These are phyloP conservation scores for Penaeus vannamei DNA, from an alignment of 1,140 invertebrate genomes.

Conservation along the genomic window DNA sequence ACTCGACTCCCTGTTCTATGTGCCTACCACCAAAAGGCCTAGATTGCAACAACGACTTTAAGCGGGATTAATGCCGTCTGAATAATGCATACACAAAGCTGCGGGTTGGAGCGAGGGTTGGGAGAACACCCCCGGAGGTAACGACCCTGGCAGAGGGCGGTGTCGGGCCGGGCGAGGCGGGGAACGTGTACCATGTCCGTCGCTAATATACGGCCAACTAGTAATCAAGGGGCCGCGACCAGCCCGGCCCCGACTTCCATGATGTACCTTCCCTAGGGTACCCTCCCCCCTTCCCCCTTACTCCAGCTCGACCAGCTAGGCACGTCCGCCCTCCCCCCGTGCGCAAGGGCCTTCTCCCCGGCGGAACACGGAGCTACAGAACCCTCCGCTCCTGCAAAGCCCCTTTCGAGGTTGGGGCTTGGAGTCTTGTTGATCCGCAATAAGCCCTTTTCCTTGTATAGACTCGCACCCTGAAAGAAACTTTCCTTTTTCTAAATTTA, in stretches of 20 bases:
- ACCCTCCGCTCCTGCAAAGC: too few relatives aligned
- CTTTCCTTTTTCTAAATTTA: too few relatives aligned
- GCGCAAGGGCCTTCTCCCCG: neutral
- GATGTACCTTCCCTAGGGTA: neutral
- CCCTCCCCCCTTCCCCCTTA: neutral
- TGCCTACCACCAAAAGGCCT: constrained; percentile 20
- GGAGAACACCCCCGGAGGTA: neutral
- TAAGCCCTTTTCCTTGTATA: too few relatives aligned
- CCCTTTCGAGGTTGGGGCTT: too few relatives aligned
- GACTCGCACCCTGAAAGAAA: too few relatives aligned
- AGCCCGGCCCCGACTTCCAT: constrained; percentile 40
- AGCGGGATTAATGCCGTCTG: too few relatives aligned
- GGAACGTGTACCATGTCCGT: constrained; percentile 57
- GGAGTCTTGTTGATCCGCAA: too few relatives aligned
- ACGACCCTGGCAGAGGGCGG: neutral
- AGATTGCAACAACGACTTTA: neutral
- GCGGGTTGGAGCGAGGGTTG: neutral
- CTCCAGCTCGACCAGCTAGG: neutral
- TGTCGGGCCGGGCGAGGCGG: constrained; percentile 16
- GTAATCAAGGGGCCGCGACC: constrained; percentile 52
- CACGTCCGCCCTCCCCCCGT: neutral
- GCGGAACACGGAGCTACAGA: too few relatives aligned
- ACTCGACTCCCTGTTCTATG: constrained; percentile 3
- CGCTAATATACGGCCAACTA: constrained; percentile 55
- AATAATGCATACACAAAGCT: too few relatives aligned